Evolutionary conservation across 2,888 invertebrate species (phyloP).

Genomic region (Pandemis heparana): DNA sequence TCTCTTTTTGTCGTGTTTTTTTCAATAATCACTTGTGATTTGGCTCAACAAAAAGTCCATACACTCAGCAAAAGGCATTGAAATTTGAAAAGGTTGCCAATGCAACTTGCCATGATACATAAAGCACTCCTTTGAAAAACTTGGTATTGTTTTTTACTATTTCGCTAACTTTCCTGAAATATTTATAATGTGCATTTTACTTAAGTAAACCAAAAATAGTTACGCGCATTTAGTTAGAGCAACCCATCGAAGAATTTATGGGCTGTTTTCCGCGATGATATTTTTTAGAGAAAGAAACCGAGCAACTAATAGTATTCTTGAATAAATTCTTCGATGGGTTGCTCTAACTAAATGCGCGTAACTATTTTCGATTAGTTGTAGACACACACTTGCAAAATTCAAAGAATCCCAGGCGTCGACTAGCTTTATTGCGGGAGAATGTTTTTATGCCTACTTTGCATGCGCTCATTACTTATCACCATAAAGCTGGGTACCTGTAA

Average conservation of each 20-base stretch:
- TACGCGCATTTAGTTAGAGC: too few relatives aligned
- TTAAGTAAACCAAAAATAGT: too few relatives aligned
- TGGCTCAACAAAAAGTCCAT: constrained; percentile 1
- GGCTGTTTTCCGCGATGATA: too few relatives aligned
- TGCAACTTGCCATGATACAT: not conserved
- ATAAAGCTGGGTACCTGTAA: too few relatives aligned
- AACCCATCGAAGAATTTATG: too few relatives aligned
- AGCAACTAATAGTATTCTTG: not conserved
- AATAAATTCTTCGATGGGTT: too few relatives aligned
- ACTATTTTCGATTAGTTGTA: too few relatives aligned
- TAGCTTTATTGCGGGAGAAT: not conserved
- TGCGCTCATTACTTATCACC: not conserved
- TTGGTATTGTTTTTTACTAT: not conserved
- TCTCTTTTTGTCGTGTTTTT: constrained; percentile 14
- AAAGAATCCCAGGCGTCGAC: not conserved
- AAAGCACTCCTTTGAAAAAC: constrained; percentile 1
- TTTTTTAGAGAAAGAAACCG: too few relatives aligned
- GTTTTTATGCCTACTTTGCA: not conserved
- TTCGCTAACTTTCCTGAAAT: too few relatives aligned
- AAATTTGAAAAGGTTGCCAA: constrained; percentile 1
- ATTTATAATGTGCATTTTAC: too few relatives aligned
- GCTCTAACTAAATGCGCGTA: too few relatives aligned
- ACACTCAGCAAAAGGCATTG: too few relatives aligned
- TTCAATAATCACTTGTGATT: constrained; percentile 11
- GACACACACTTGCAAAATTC: not conserved